phyloP scores from a whole-genome alignment of 2,797 vertebrate species.

The Phalanger gymnotis region DNA sequence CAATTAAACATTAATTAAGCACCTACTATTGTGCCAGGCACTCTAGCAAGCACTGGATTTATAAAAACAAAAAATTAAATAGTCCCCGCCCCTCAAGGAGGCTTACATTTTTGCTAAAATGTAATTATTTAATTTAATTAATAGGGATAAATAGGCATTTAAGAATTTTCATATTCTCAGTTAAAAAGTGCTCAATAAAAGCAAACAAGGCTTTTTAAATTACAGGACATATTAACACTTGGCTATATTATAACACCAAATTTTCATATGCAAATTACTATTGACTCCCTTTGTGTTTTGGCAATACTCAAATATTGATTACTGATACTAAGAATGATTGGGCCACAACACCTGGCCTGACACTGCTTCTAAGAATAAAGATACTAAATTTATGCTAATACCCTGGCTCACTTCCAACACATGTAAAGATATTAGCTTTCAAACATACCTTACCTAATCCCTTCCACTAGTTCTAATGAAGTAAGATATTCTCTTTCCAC shows the following conservation, averaged over 20 bases:
- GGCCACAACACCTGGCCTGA: slow-evolving; percentile 1
- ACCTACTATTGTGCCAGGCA: not conserved
- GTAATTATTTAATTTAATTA: no score
- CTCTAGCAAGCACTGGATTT: not conserved
- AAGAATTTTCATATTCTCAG: not conserved
- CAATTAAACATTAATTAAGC: not conserved
- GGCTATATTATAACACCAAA: not conserved
- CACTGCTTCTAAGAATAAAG: slow-evolving; percentile 48
- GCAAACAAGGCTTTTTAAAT: not conserved
- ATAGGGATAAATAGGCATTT: not conserved
- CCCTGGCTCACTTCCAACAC: not conserved
- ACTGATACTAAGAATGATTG: slow-evolving; percentile 21
- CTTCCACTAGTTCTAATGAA: slow-evolving; percentile 6
- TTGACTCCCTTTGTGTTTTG: slow-evolving; percentile 23
- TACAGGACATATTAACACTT: not conserved
- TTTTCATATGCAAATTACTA: slow-evolving; percentile 30
- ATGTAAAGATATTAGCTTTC: not conserved
- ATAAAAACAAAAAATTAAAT: not conserved
- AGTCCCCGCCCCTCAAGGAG: not conserved
- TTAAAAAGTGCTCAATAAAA: not conserved
- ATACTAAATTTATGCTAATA: slow-evolving; percentile 31
- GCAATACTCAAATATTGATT: slow-evolving; percentile 17
- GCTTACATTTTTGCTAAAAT: not conserved
- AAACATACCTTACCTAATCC: not conserved
- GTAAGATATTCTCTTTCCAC: not conserved